A percentile compares a stretch with the other conserved stretches of the same genome.
Evolutionary conservation across 1,140 invertebrate genomes (phyloP).

Genomic region (Bicyclus anynana): DNA sequence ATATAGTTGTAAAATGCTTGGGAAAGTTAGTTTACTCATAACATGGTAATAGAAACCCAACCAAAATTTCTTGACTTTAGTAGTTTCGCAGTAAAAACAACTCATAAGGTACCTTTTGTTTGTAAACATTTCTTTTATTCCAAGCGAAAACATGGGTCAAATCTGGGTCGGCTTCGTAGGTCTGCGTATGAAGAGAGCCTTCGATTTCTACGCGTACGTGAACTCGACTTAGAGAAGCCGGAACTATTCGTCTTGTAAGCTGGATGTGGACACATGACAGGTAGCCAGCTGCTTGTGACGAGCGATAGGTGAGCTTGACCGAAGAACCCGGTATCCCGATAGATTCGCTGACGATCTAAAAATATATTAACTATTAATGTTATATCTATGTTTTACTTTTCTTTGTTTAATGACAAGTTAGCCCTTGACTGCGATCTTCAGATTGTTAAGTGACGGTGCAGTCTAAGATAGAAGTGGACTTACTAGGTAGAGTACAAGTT

Average conservation of each 20-base stretch:
- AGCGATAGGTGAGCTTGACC: conserved; percentile 94
- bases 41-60: no score
- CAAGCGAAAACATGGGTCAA: conserved; percentile 97
- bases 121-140: conserved; percentile 98
- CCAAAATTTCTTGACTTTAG: no score
- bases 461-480: no score
- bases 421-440: no score
- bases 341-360: conserved; percentile 96
- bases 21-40: no score
- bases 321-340: conserved; percentile 94
- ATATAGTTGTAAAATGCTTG: no score
- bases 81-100: background rate
- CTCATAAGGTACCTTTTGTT: conserved; percentile 84
- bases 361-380: no score
- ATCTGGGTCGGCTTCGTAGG: conserved; percentile 96
- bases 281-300: conserved; percentile 94
- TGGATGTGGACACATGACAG: conserved; percentile 94
- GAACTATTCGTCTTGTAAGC: conserved; percentile 89
- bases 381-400: no score
- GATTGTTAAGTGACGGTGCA: no score
- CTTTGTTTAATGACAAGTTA: no score
- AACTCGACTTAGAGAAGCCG: conserved; percentile 89
- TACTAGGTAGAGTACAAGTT: no score
- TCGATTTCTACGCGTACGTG: conserved; percentile 94
- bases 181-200: conserved; percentile 92